Evolutionary conservation across 1,140 invertebrate genomes (phyloP), one percentile per base, ranked within the genome.

Genomic region (Halyomorpha halys): DNA sequence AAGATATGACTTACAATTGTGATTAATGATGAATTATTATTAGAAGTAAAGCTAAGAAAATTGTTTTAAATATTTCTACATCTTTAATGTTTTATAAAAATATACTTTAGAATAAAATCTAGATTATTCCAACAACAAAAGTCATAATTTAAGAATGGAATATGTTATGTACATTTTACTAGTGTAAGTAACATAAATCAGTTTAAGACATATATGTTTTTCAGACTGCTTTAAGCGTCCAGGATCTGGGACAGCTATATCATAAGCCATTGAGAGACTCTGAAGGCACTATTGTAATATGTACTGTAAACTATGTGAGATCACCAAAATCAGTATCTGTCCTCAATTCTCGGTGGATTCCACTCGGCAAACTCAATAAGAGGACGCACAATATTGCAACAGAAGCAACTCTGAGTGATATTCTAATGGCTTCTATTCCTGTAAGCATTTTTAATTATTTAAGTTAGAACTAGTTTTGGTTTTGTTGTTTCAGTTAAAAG

Each of bases 211-310:
- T n/a, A n/a, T n/a, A n/a, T n/a, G n/a, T n/a, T 39, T 74, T 71
- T 30, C 71, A 86, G 82, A 79, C 85, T 56, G 90, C 91, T 0
- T 77, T 98, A 0, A 89, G 91, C 67, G 82, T 94, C 61, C 89
- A 92, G 72, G 92, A 98, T 75, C 77, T 98, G 63, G 91, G 95
- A 15, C 90, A 95, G 74, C 79, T 98, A 25, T 95, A 92, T 75
- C 87, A 95, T 73, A 89, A 90, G 70, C 91, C 93, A 0, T 75
- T 97, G 44, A 81, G 85, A 67, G 93, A 96, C 74, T 79, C 82
- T 2, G 87, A 92, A 72, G 93, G 94, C 21, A 94, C 90, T 2
- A 80, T 94, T n/a, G 90, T 97, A 0, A 78, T 97, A 59, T 89
- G 88, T 45, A 89, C 90, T 30, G 84, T 97, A 21, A 90, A 90